Evolutionary conservation across 2,113 vertebrate species (phyloP).

Genomic region (Scortum barcoo): DNA sequence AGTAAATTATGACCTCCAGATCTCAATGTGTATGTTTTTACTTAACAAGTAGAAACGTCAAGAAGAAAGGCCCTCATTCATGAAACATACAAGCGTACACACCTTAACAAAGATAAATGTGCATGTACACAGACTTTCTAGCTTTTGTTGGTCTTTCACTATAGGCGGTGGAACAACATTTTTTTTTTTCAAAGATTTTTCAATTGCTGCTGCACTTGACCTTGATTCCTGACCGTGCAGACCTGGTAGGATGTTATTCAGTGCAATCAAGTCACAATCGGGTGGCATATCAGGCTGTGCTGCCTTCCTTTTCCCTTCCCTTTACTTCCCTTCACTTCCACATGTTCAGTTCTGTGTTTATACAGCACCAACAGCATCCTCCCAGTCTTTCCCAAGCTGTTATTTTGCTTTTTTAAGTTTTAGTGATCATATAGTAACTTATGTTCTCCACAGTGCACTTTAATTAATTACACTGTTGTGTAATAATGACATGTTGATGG

Average conservation of each 20-base stretch:
- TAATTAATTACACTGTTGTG: neutral
- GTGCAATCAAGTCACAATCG: neutral
- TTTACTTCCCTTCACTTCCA: neutral
- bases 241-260: neutral
- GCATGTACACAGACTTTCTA: neutral
- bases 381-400: neutral
- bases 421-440: neutral
- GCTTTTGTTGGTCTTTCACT: neutral
- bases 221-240: neutral
- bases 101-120: neutral
- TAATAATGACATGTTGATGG: neutral
- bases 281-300: neutral
- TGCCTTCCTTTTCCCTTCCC: neutral
- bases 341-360: neutral
- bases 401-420: neutral
- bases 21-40: neutral
- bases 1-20: neutral
- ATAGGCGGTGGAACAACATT: neutral
- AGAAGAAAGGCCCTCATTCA: neutral
- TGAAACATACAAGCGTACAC: neutral
- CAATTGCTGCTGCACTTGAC: neutral
- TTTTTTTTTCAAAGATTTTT: neutral
- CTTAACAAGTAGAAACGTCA: neutral
- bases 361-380: slow-evolving; percentile 3
- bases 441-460: neutral